Conservation (phyloP, 2,113 vertebrate species). For the Cyphomyrus plagiostoma region DNA sequence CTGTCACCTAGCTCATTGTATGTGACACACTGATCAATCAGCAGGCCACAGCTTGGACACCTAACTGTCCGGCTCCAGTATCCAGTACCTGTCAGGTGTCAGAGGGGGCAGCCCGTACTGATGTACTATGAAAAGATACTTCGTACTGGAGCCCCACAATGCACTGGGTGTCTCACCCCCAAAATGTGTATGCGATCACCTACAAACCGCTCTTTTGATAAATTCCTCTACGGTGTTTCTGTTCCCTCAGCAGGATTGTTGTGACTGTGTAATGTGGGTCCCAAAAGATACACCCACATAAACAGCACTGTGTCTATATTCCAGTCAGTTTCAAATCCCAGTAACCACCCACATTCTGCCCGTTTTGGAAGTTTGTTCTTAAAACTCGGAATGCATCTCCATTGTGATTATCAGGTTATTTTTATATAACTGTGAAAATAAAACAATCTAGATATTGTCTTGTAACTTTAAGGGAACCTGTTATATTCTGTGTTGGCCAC, state of each 20-base stretch:
- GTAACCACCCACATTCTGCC: background rate
- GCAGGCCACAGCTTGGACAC: background rate
- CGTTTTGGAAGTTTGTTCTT: background rate
- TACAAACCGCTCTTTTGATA: no score
- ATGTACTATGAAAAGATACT: background rate
- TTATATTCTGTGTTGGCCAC: background rate
- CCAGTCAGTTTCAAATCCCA: background rate
- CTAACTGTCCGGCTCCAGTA: background rate
- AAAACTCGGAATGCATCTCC: background rate
- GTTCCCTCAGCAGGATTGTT: background rate
- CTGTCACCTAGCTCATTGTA: background rate
- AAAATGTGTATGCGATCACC: no score
- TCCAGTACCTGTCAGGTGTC: background rate
- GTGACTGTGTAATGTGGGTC: background rate
- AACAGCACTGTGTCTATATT: background rate
- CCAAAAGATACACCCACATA: background rate
- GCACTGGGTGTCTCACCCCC: background rate
- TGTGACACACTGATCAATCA: background rate
- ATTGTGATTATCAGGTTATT: slow-evolving; percentile 8
- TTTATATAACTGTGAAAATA: slow-evolving; percentile 24
- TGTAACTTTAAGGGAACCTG: slow-evolving; percentile 11
- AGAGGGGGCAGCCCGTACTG: background rate
- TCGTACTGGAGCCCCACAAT: background rate
- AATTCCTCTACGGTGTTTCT: background rate
- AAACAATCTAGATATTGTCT: background rate